Percentiles rank a stretch among this genome's conserved stretches.
These are phyloP conservation scores for Solenopsis invicta DNA, from an alignment of 1,140 invertebrate species.

Conservation along the genomic window DNA sequence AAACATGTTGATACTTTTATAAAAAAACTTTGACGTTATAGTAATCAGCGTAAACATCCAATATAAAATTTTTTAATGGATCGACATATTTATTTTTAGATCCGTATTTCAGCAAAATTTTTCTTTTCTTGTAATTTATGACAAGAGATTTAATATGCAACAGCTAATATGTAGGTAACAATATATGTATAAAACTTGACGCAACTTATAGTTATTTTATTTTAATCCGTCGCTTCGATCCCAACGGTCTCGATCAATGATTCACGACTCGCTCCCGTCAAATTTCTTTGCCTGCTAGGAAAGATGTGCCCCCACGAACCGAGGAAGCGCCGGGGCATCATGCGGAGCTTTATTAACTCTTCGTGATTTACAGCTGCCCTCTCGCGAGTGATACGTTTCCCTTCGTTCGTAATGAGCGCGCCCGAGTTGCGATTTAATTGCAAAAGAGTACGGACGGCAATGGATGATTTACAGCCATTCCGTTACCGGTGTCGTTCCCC, in stretches of 20 bases:
- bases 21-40: too few relatives aligned
- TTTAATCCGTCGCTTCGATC: slow-evolving; percentile 2
- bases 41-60: too few relatives aligned
- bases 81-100: too few relatives aligned
- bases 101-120: too few relatives aligned
- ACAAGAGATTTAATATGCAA: background rate
- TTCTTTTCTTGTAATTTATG: background rate
- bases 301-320: background rate
- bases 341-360: slow-evolving; percentile 71
- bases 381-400: slow-evolving; percentile 71
- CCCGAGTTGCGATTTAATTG: slow-evolving; percentile 73
- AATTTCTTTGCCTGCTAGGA: slow-evolving; percentile 63
- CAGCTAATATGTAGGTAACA: background rate
- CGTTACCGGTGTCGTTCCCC: slow-evolving; percentile 64
- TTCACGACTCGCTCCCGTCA: background rate
- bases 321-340: slow-evolving; percentile 29
- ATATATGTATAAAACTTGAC: background rate
- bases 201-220: background rate
- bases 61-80: too few relatives aligned
- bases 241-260: slow-evolving; percentile 12
- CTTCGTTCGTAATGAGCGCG: slow-evolving; percentile 68
- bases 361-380: slow-evolving; percentile 72
- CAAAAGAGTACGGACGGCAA: slow-evolving; percentile 68
- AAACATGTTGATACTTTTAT: too few relatives aligned
- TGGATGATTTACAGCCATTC: slow-evolving; percentile 71